A percentile compares a stretch with the other conserved stretches of the same genome.
These are phyloP conservation scores for Zaprionus vittiger DNA, from an alignment of 1,140 invertebrate genomes.

Conservation along the genomic window DNA sequence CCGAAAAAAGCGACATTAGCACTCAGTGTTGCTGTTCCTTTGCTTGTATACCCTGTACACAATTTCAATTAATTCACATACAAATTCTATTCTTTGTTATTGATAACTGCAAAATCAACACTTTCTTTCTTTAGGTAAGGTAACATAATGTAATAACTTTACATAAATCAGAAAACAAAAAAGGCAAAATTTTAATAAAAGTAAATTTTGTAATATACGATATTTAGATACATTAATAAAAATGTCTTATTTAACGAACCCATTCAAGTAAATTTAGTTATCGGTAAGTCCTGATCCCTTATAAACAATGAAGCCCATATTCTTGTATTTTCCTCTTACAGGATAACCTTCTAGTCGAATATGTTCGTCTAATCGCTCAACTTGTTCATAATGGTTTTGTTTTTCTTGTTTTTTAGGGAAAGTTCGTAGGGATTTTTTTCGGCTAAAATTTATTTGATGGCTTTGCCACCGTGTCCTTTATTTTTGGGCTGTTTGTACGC, in stretches of 20 bases:
- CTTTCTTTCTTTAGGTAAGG: too few relatives aligned
- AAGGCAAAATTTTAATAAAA: too few relatives aligned
- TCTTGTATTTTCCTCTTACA: background rate
- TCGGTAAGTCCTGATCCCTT: background rate
- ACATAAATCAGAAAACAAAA: too few relatives aligned
- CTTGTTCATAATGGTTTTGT: slow-evolving; percentile 55
- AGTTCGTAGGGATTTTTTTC: slow-evolving; percentile 14
- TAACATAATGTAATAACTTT: too few relatives aligned
- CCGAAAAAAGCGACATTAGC: slow-evolving; percentile 8
- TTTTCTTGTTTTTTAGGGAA: slow-evolving; percentile 26
- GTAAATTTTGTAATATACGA: too few relatives aligned
- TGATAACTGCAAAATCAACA: background rate
- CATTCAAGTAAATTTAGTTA: too few relatives aligned
- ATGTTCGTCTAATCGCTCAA: background rate
- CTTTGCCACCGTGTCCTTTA: slow-evolving; percentile 54
- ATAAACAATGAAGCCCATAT: background rate
- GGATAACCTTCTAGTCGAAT: background rate
- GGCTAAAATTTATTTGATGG: slow-evolving; percentile 60
- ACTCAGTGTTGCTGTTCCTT: background rate
- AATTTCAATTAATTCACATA: background rate
- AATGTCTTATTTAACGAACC: too few relatives aligned
- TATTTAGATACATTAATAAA: too few relatives aligned
- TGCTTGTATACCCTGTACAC: background rate
- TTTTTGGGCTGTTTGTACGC: slow-evolving; percentile 30
- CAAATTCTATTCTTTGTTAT: background rate